Evolutionary conservation across 1,140 invertebrate species (phyloP), one percentile per base, ranked within the genome.

Genomic region (Drosophila bipectinata): DNA sequence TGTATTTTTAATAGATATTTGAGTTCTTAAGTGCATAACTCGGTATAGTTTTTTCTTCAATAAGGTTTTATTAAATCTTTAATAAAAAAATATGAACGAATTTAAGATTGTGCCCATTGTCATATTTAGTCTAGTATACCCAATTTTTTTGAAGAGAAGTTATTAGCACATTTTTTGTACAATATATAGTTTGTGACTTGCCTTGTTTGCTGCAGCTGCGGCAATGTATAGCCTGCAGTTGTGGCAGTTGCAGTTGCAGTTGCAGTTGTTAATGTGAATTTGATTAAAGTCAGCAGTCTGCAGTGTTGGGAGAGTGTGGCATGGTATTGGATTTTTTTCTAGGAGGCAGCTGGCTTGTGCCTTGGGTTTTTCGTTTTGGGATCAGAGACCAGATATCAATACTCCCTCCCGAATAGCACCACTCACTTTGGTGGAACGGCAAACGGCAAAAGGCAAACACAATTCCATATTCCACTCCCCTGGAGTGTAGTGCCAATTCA

Each of bases 231-330:
- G 14, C 44, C 8, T 45, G 59, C 21, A 32, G 49, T 56, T 64
- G 73, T 41, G 39, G 56, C 71, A 51, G 49, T 53, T 59, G 37
- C 32, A 66, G 60, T 54, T 72, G 58, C 32, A 66, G 60, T 54
- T 72, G 58, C 52, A 44, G 51, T 58, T 77, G 72, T 77, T 77
- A 77, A 77, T 77, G 73, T 44, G 74, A 77, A 77, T 77, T 74
- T 79, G 77, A 79, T 79, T 74, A 73, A 79, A 79, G 60, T 56
- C 72, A 79, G 80, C 77, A 54, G 77, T 41, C 63, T 74, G 64
- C 49, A 24, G 34, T 61, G 41, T 60, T 51, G 57, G 49, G 28
- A 71, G 66, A 45, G 41, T 18, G 39, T 18, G 41, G 15, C 41
- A 41, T 45, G 41, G n/a, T 18, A 15, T 45, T 21, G 6, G 3